Base-by-base conservation (phyloP, 2,797 vertebrate species). In the Paedocypris micromegethes region DNA sequence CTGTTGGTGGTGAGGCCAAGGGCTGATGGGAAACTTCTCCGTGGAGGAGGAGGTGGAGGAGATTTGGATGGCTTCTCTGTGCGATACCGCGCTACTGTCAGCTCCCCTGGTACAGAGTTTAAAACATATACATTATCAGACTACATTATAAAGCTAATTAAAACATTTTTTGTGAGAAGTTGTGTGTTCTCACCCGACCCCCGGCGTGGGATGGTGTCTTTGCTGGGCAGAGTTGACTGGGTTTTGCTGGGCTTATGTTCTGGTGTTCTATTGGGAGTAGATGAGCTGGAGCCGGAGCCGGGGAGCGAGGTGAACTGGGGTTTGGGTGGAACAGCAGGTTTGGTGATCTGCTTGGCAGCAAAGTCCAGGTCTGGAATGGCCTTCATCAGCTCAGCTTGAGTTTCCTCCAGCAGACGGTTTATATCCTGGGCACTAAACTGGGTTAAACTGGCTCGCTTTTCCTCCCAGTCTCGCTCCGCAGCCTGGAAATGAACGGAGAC, bases 371-470 rank as follows among this genome's bases (percentile, higher is more conserved):
- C 95, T 0, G 96, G 95, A 66, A 98, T 96, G 82, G 96, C 95
- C 84, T 98, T 98, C 90, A 98, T 94, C 23, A 98, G 89, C 87
- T 98, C 94, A 0, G 94, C 96, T 79, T 98, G 95, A 0, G 96
- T 98, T 88, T 97, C 95, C 58, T 97, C 94, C 86, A 97, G 84
- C 3, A 97, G 84, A 5, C 96, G 93, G 77, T 96, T 97, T 86
- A 98, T 97, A 87, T 98, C 96, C 88, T 95, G 95, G 74, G 95
- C 90, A 0, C 94, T 98, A 85, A 96, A 97, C 84, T 97, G 95
- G 78, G 93, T 96, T 83, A 97, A 84, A 5, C 94, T 96, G 2
- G 93, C 94, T 5, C 94, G 86, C 75, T 96, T 98, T 88, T 97
- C 95, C 84, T 97, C 96, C 96, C 95, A 97, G 90, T 97, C 96